Evolutionary conservation across 1,140 invertebrate genomes (phyloP).

Genomic region (Drosophila persimilis): DNA sequence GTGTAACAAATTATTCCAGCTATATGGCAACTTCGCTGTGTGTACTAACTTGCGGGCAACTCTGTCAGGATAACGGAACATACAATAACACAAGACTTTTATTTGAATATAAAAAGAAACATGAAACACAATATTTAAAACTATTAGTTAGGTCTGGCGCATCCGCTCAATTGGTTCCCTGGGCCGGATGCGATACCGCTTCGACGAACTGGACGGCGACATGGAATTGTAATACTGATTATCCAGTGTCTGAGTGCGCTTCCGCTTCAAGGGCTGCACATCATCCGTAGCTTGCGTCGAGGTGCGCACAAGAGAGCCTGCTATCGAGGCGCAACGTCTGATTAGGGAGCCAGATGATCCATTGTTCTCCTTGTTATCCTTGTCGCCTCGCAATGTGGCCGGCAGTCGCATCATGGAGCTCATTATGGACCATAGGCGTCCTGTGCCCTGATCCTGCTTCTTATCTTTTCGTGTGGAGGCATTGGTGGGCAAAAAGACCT

Average conservation of each 20-base stretch:
- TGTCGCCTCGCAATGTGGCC: slow-evolving; percentile 17
- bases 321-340: slow-evolving; percentile 74
- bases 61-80: neutral
- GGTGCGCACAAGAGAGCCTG: slow-evolving; percentile 70
- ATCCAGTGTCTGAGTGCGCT: slow-evolving; percentile 73
- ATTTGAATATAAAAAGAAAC: slow-evolving; percentile 22
- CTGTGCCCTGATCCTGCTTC: slow-evolving; percentile 34
- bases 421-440: slow-evolving; percentile 71
- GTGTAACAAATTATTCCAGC: neutral
- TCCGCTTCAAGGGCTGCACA: slow-evolving; percentile 63
- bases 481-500: slow-evolving; percentile 55
- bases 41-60: neutral
- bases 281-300: slow-evolving; percentile 33
- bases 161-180: slow-evolving; percentile 74
- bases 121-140: slow-evolving; percentile 11
- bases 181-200: slow-evolving; percentile 73
- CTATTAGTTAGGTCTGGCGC: slow-evolving; percentile 47
- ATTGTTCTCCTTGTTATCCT: slow-evolving; percentile 34
- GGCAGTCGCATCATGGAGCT: slow-evolving; percentile 73
- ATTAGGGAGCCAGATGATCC: slow-evolving; percentile 47
- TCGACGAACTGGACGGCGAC: slow-evolving; percentile 62
- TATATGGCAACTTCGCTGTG: slow-evolving; percentile 6
- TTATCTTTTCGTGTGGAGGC: slow-evolving; percentile 63
- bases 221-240: slow-evolving; percentile 41
- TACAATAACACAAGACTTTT: slow-evolving; percentile 15